Percentiles rank a stretch among this genome's conserved stretches.
phyloP scores from a whole-genome alignment of 2,113 vertebrate species.

The Neodon shergylaensis region DNA sequence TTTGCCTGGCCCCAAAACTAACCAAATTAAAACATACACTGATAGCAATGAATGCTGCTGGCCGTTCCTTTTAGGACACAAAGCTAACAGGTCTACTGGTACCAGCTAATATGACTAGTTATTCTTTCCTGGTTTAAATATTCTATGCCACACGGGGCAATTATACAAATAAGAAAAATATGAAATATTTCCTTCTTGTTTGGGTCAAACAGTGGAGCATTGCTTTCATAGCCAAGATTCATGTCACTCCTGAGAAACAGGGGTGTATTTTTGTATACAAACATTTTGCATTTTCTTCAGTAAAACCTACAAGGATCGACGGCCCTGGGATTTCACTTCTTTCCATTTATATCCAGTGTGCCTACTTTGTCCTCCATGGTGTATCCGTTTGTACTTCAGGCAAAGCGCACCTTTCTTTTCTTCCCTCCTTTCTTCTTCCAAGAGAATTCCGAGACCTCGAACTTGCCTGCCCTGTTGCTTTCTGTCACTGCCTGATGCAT shows the following conservation, averaged over 20 bases:
- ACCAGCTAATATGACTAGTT: not conserved
- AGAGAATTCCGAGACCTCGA: not conserved
- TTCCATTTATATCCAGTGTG: not conserved
- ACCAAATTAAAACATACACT: not conserved
- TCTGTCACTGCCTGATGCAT: not conserved
- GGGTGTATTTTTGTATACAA: too few species aligned
- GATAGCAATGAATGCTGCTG: not conserved
- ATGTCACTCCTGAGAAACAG: not conserved
- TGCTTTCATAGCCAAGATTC: not conserved
- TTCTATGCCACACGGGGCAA: not conserved
- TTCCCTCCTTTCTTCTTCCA: not conserved
- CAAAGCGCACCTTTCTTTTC: not conserved
- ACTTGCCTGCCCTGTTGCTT: not conserved
- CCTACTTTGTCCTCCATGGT: not conserved
- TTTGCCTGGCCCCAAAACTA: not conserved
- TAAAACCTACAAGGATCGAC: not conserved
- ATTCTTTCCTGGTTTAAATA: not conserved
- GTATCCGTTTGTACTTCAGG: not conserved
- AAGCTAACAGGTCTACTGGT: not conserved
- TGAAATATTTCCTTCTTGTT: not conserved
- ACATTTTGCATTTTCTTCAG: not conserved
- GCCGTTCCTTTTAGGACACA: not conserved
- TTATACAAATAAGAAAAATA: not conserved
- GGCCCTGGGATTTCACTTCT: not conserved
- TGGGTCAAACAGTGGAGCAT: not conserved